These are phyloP conservation scores for Xenopus borealis DNA, from an alignment of 2,113 vertebrate genomes.

Conservation along the genomic window DNA sequence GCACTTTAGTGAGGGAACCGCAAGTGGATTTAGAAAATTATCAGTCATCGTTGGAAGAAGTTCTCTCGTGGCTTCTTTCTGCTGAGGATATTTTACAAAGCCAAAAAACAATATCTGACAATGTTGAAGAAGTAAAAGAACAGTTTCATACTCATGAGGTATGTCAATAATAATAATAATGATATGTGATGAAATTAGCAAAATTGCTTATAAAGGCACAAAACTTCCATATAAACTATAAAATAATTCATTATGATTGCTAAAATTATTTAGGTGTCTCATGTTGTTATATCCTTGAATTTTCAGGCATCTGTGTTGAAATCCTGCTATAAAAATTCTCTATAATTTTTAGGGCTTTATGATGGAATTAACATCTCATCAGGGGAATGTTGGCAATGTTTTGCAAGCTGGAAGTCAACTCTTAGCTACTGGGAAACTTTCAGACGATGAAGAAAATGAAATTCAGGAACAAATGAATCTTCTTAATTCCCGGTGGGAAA, in stretches of 20 bases:
- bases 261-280: too few species aligned
- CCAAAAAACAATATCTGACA: constrained; percentile 81
- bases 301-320: not conserved
- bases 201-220: too few species aligned
- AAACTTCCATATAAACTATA: too few species aligned
- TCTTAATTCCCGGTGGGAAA: constrained; percentile 95
- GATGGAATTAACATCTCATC: constrained; percentile 95
- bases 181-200: too few species aligned
- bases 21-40: constrained; percentile 85
- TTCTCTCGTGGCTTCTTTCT: constrained; percentile 92
- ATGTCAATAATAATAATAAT: constrained; percentile 37
- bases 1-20: constrained; percentile 64
- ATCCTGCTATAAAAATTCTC: not conserved
- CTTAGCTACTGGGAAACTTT: constrained; percentile 77
- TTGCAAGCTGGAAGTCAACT: constrained; percentile 85
- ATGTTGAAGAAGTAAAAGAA: constrained; percentile 95
- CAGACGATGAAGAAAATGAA: constrained; percentile 89
- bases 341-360: constrained; percentile 82
- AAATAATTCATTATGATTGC: too few species aligned
- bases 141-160: constrained; percentile 98
- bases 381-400: constrained; percentile 87
- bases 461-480: constrained; percentile 97
- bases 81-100: constrained; percentile 88
- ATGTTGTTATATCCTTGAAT: not conserved
- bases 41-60: constrained; percentile 91